A percentile compares a stretch with the other conserved stretches of the same genome.
phyloP scores from a whole-genome alignment of 2,797 vertebrate species.

The Synaphobranchus kaupii region DNA sequence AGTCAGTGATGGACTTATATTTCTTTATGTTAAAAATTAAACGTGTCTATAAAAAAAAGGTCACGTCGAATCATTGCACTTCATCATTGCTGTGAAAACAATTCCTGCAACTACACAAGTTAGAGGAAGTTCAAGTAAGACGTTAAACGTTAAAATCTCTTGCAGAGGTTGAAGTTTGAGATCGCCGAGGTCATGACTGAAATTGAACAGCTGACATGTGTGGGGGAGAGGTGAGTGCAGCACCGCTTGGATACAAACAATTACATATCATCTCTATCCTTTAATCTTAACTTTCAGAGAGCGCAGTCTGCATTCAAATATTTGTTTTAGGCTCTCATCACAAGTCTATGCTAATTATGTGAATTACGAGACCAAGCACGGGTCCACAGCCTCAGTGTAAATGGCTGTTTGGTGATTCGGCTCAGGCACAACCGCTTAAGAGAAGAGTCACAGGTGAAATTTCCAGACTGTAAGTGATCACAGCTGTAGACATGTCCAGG shows the following conservation, averaged over 20 bases:
- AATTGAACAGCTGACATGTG: conserved; percentile 92
- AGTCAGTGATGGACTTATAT: not conserved
- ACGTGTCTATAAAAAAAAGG: not conserved
- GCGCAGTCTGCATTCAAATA: conserved; percentile 42
- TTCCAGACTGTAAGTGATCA: not conserved
- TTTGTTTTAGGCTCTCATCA: conserved; percentile 53
- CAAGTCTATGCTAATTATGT: conserved; percentile 29
- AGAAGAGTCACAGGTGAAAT: not conserved
- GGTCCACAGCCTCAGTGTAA: not conserved
- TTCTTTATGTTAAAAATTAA: not conserved
- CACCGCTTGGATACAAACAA: not conserved
- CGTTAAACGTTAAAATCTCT: conserved; percentile 44
- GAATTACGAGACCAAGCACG: conserved; percentile 5
- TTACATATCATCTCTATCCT: not conserved
- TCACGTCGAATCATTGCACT: not conserved
- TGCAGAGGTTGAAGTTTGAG: conserved; percentile 93
- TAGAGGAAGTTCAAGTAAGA: not conserved
- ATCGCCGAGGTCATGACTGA: conserved; percentile 98
- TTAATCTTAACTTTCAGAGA: conserved; percentile 2
- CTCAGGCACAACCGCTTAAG: not conserved
- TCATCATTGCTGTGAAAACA: not conserved
- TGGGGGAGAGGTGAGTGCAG: conserved; percentile 86
- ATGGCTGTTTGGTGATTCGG: not conserved
- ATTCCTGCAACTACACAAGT: not conserved
- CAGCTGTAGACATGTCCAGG: not conserved